phyloP scores from a whole-genome alignment of 2,113 vertebrate species.

The Felis catus region F.catus_Fca126_mat1.0 CM031414.1:5550501-5551000 shows the following conservation, averaged over 20 bases:
- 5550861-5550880: background rate
- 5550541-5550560: rapidly evolving
- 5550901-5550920: too few species aligned
- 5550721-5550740: background rate
- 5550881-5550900: too few species aligned
- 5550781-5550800: rapidly evolving
- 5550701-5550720: background rate
- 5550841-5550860: rapidly evolving
- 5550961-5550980: background rate
- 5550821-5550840: rapidly evolving
- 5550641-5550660: rapidly evolving
- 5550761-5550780: too few species aligned
- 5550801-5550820: background rate
- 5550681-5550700: background rate
- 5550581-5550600: background rate
- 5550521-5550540: rapidly evolving
- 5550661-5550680: rapidly evolving
- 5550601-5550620: constrained; percentile 52
- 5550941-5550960: background rate
- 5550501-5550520: rapidly evolving
- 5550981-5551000: background rate
- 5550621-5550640: background rate
- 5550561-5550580: rapidly evolving
- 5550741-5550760: background rate
- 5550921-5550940: background rate